Conservation (phyloP, 1,140 invertebrate genomes). For the Coenobita brevimanus region DNA sequence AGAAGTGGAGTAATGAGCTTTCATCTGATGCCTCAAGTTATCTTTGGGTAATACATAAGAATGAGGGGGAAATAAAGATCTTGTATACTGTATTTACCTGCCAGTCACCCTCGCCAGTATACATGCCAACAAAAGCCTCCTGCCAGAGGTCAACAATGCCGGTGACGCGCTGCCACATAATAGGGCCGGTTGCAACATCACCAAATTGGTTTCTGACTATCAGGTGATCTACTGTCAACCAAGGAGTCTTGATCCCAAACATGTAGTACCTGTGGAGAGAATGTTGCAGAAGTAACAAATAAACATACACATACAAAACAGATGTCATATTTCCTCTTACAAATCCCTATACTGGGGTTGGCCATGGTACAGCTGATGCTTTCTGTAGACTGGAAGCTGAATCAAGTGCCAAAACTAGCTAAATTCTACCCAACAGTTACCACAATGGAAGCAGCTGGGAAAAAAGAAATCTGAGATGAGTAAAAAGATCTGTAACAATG, state of each 20-base stretch:
- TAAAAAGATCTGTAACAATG: no score
- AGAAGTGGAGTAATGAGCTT: no score
- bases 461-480: no score
- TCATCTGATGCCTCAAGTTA: no score
- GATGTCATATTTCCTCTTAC: no score
- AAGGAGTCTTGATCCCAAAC: slow-evolving; percentile 37
- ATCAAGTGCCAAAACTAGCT: no score
- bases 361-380: no score
- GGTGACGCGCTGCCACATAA: neutral
- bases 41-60: neutral
- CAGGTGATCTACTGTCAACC: neutral
- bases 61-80: neutral
- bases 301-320: no score
- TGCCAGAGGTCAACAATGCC: slow-evolving; percentile 34
- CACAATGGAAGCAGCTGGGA: no score
- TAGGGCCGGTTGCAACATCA: neutral
- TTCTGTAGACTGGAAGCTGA: no score
- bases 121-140: slow-evolving; percentile 3
- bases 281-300: neutral
- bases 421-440: no score
- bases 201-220: slow-evolving; percentile 6
- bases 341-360: no score
- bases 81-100: neutral
- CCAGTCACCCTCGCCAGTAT: slow-evolving; percentile 18
- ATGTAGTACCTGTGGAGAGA: slow-evolving; percentile 44